Percentiles rank a stretch among this genome's conserved stretches.
Evolutionary conservation across 2,797 vertebrate genomes (phyloP).

Genomic region (Sternotherus odoratus): DNA sequence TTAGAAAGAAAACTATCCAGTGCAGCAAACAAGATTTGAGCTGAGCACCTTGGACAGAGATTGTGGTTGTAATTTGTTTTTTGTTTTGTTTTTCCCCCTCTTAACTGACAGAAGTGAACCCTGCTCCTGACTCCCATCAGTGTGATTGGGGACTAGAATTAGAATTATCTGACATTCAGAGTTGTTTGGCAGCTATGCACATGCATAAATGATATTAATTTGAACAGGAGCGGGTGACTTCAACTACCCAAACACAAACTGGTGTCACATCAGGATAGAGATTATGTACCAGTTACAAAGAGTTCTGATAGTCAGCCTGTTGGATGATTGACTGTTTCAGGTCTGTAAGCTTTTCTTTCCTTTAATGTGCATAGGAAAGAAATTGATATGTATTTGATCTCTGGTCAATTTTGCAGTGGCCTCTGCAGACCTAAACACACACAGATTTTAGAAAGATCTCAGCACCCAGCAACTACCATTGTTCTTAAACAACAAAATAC

Average conservation of each 20-base stretch:
- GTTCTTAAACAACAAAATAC: background rate
- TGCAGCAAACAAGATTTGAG: conserved; percentile 10
- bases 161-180: background rate
- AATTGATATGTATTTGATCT: conserved; percentile 51
- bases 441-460: background rate
- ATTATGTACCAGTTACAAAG: conserved; percentile 13
- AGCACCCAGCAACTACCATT: background rate
- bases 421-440: conserved; percentile 50
- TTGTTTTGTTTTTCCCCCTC: background rate
- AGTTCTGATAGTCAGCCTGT: conserved; percentile 64
- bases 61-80: conserved; percentile 32
- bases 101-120: background rate
- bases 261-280: background rate
- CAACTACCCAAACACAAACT: background rate
- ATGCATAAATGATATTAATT: background rate
- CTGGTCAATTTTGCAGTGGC: conserved; percentile 48
- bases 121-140: background rate
- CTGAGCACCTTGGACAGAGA: conserved; percentile 32
- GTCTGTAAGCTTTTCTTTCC: conserved; percentile 42
- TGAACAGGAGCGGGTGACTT: background rate
- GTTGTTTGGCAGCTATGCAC: background rate
- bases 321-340: conserved; percentile 43
- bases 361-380: conserved; percentile 65
- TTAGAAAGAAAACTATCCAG: conserved; percentile 10
- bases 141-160: background rate